Base-by-base conservation (phyloP, 35 echinoderm and acorn worm genomes). In the Acanthaster planci region DNA sequence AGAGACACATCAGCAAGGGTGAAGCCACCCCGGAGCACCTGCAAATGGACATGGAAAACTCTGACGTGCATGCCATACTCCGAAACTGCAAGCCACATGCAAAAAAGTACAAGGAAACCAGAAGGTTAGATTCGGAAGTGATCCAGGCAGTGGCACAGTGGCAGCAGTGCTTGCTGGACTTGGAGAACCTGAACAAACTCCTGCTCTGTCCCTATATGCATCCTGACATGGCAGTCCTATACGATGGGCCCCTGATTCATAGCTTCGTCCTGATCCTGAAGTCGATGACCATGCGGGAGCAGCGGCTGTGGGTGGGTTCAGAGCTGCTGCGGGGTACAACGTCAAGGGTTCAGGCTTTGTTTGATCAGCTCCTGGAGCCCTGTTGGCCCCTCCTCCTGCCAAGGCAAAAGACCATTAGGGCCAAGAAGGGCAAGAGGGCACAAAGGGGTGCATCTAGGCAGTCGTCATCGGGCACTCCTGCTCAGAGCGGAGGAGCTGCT, bases 161-260 rank as follows among this genome's bases (percentile, higher is more conserved):
- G 79, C 76, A 91, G 26, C 40, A 85, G 8, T 95, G 88, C 31
- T 2, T 80, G 19, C 40, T 79, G 29, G 30, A 44, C 27, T 72
- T 85, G 8, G 35, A 84, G 37, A 67, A 88, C 37, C 55, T 95
- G 39, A 95, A 91, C 51, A 85, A 51, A 7, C 37, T 88, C 17
- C 77, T 95, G 6, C 57, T 83, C 26, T 14, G 54, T 23, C 77
- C 90, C 0, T 78, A 87, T 76, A 67, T 79, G 0, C 31, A 67
- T 18, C 79, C 79, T 55, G 89, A 95, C 75, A 59, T 90, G 39
- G 23, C 93, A 16, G 57, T 95, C 6, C 58, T 95, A 14, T 95
- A 85, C 85, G 91, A 91, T 80, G 93, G 93, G 39, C 59, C 77
- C 0, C 8, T 88, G 1, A 55, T 95, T 32, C 88, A 91, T 76